Conservation (phyloP, 2,888 invertebrate species). For the Halictus quadricinctus region DNA sequence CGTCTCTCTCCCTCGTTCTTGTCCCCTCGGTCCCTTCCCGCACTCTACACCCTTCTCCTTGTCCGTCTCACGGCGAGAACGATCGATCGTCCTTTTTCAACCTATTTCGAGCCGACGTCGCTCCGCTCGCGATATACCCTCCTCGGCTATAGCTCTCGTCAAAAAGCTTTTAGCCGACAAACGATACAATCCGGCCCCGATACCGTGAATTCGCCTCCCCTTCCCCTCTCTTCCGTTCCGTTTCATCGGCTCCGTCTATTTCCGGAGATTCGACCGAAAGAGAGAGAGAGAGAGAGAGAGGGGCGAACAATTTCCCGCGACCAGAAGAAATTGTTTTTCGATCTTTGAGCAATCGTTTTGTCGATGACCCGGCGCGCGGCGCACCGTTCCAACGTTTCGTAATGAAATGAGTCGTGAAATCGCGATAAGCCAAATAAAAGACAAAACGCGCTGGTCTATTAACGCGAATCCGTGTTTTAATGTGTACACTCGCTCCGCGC, state of each 20-base stretch:
- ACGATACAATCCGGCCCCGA: conserved; percentile 24
- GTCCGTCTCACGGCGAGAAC: background rate
- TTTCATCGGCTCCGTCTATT: background rate
- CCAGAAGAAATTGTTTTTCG: background rate
- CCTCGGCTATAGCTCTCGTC: conserved; percentile 7
- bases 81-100: conserved; percentile 36
- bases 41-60: background rate
- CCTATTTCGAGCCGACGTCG: conserved; percentile 3
- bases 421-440: background rate
- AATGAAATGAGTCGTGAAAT: background rate
- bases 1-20: conserved; percentile 23
- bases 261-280: too few species aligned
- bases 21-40: background rate
- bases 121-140: conserved; percentile 21
- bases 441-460: background rate
- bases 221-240: background rate
- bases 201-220: conserved; percentile 8
- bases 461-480: background rate
- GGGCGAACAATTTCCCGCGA: background rate
- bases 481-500: background rate
- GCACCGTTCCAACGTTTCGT: background rate
- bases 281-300: background rate
- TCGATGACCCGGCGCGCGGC: background rate
- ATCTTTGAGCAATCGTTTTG: background rate
- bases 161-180: conserved; percentile 50